Base-by-base conservation (phyloP, 2,113 vertebrate genomes). In the Podiceps cristatus region DNA sequence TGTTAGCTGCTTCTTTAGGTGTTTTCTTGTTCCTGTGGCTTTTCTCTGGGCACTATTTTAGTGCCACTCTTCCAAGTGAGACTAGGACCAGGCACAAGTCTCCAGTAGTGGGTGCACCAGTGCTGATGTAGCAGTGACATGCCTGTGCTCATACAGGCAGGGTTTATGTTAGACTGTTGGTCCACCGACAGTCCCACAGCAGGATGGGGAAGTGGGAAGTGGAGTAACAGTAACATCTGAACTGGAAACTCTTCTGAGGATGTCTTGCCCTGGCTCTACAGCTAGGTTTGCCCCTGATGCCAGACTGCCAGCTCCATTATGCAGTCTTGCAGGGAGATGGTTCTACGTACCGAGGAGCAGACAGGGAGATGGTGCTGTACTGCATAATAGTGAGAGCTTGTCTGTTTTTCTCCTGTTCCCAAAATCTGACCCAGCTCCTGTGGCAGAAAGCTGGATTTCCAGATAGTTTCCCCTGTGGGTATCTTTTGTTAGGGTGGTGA, bases 381-480 rank as follows among this genome's bases (percentile, higher is more conserved):
- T n/a, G 28, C 17, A 4, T 17, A 14, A 7, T 11, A 55, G n/a
- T 31, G 63, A 76, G 27, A 72, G 63, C 49, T 78, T 0, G 0
- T 13, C 40, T 64, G 5, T 22, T 73, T n/a, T 62, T 86, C 28
- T 17, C 18, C 35, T 19, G 8, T 31, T 68, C 28, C 67, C 62
- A 18, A 83, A 59, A 68, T 9, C 44, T 79, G 44, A 69, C 23
- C 14, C 60, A 71, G 56, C 33, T 71, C n/a, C 60, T 75, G 56
- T 24, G 79, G 37, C 79, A 86, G 62, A 58, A 58, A 45, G 33
- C 49, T 83, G 88, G 27, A 14, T 78, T 58, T 79, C 31, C 67
- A 44, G 45, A 10, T 24, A 24, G 58, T 50, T 81, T 33, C 35
- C 18, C 6, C n/a, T 79, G 33, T 18, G 42, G 12, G 18, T 40